phyloP scores from a whole-genome alignment of 64 coral and sea anemone genomes.

The Cladopsammia gracilis region DNA sequence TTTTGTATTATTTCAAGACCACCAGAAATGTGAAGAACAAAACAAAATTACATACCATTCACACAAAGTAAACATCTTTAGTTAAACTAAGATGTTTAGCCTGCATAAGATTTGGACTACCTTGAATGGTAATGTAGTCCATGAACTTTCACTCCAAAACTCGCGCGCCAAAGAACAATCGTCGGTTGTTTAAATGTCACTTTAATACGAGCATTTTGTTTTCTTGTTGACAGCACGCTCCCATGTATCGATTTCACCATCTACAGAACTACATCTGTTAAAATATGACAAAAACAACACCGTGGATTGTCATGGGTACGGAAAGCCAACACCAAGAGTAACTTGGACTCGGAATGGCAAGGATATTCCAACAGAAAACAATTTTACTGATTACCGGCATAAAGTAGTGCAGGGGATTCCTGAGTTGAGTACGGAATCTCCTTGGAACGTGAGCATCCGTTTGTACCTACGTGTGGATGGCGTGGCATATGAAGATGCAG shows the following conservation, averaged over 20 bases:
- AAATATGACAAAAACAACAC: not conserved
- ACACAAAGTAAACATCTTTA: too few relatives aligned
- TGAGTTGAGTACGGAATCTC: not conserved
- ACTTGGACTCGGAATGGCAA: conserved; percentile 4
- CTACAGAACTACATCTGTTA: not conserved
- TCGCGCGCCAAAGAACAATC: not conserved
- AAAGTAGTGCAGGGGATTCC: not conserved
- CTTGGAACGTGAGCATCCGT: not conserved
- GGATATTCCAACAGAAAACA: not conserved
- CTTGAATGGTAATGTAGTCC: too few relatives aligned
- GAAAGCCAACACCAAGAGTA: conserved; percentile 8
- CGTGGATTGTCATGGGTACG: not conserved
- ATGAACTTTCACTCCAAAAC: not conserved
- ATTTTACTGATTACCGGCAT: not conserved
- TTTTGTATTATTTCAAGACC: too few relatives aligned
- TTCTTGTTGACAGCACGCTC: not conserved
- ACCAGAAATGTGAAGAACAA: too few relatives aligned
- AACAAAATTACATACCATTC: too few relatives aligned
- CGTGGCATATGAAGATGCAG: too few relatives aligned
- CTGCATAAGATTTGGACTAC: too few relatives aligned
- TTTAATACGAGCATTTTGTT: not conserved
- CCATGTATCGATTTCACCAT: not conserved
- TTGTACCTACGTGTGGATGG: too few relatives aligned
- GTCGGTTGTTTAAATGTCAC: not conserved
- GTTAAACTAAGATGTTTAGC: too few relatives aligned